Base-by-base conservation (phyloP, 2,888 invertebrate genomes). In the Marronus borbonicus region DNA sequence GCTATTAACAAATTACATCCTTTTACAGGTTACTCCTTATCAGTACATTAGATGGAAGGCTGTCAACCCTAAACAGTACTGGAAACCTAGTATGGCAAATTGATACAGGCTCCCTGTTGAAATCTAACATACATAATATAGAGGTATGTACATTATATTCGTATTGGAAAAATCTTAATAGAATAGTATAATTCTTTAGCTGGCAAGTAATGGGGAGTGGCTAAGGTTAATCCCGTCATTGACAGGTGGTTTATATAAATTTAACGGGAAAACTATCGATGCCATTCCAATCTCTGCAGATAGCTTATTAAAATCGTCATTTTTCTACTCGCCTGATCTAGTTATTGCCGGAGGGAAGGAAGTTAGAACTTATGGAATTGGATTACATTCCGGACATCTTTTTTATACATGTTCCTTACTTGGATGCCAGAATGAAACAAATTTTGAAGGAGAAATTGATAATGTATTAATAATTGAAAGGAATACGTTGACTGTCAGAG, bases 151-250 rank as follows among this genome's bases (percentile, higher is more conserved):
- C 50, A 68, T 74, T 28, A n/a, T 69, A 62, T 66, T 3, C 58
- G 10, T 55, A n/a, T 36, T 14, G 17, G 5, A 24, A 36, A n/a
- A 5, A 66, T 69, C 58, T 62, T 36, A n/a, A 17, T 44, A 36
- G n/a, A 39, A 69, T 79, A 14, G 12, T 52, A 10, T 24, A 24
- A 3, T 12, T 68, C 60, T 77, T 2, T 49, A 79, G 95, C 88
- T 97, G 60, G 94, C 94, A 52, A 94, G 94, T 77, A 94, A 95
- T 86, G 97, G 96, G 1, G 94, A 96, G 87, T 94, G 94, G 92
- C 93, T 97, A 20, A 92, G 96, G 68, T 92, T 98, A 86, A 97
- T 99, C 84, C 99, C 98, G 1, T 97, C 98, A 0, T 90, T 99
- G 10, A 95, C 94, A 84, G 99, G 99, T 1, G 93, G 94, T 2